Evolutionary conservation across 1,140 invertebrate species (phyloP).

Genomic region (Pseudachorutes palmiensis): DNA sequence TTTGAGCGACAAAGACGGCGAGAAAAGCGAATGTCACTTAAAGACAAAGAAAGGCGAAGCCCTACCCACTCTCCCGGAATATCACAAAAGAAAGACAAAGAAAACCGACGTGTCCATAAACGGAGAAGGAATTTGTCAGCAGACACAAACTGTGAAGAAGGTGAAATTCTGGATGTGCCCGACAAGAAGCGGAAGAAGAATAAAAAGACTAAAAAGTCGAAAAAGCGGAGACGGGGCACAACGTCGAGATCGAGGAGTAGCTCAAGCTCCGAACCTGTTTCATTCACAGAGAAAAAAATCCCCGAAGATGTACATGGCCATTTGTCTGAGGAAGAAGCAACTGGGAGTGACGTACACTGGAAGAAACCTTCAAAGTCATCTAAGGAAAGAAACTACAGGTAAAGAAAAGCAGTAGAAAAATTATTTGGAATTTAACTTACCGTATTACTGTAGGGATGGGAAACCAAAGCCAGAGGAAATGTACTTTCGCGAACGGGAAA

Average conservation of each 20-base stretch:
- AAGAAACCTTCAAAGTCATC: slow-evolving; percentile 70
- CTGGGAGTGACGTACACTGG: slow-evolving; percentile 51
- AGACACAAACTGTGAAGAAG: slow-evolving; percentile 45
- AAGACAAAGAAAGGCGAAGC: neutral
- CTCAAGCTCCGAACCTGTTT: slow-evolving; percentile 8
- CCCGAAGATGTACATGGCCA: slow-evolving; percentile 36
- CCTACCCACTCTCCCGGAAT: no score
- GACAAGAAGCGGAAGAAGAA: slow-evolving; percentile 42
- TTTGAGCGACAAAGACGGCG: slow-evolving; percentile 8
- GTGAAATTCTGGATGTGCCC: slow-evolving; percentile 48
- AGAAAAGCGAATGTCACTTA: neutral
- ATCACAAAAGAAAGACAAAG: slow-evolving; percentile 13
- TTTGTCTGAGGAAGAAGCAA: slow-evolving; percentile 21
- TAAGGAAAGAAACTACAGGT: slow-evolving; percentile 66
- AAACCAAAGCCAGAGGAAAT: slow-evolving; percentile 42
- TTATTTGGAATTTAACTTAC: no score
- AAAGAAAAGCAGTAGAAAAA: no score
- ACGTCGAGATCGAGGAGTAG: slow-evolving; percentile 16
- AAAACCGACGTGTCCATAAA: neutral
- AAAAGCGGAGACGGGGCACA: slow-evolving; percentile 27
- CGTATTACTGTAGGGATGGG: slow-evolving; percentile 50
- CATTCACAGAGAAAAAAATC: slow-evolving; percentile 29
- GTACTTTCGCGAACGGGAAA: slow-evolving; percentile 35
- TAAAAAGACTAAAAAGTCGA: slow-evolving; percentile 38
- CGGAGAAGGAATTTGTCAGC: slow-evolving; percentile 23